These are phyloP conservation scores for Protophormia terraenovae DNA, from an alignment of 2,888 invertebrate genomes.

Conservation along the genomic window DNA sequence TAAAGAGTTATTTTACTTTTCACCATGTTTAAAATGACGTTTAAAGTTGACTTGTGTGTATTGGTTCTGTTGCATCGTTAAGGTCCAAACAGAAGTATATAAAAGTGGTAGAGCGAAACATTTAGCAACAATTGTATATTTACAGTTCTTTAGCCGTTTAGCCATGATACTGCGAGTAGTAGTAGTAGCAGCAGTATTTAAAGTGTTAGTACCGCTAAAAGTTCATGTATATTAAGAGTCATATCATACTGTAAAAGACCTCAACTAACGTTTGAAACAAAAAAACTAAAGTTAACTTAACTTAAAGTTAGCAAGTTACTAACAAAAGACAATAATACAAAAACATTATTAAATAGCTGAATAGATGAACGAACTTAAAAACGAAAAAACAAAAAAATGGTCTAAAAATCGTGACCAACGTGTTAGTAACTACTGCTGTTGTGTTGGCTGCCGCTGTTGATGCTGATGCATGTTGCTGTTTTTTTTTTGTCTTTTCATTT, in stretches of 20 bases:
- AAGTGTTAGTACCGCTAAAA: not conserved
- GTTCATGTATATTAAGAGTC: slow-evolving; percentile 19
- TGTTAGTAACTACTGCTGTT: slow-evolving; percentile 52
- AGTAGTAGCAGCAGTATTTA: not conserved
- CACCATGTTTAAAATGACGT: slow-evolving; percentile 24
- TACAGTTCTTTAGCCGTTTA: slow-evolving; percentile 32
- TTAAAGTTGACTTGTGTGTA: slow-evolving; percentile 48
- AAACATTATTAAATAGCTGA: slow-evolving; percentile 13
- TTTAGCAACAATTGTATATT: slow-evolving; percentile 48
- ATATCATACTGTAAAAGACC: slow-evolving; percentile 1
- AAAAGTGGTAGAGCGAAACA: slow-evolving; percentile 50
- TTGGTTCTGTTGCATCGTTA: slow-evolving; percentile 24
- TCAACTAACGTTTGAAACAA: not conserved
- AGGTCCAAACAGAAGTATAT: slow-evolving; percentile 2
- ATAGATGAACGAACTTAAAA: not conserved
- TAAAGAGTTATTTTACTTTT: not conserved
- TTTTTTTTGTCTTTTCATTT: too few species aligned
- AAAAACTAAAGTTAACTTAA: slow-evolving; percentile 2
- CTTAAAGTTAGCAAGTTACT: slow-evolving; percentile 31
- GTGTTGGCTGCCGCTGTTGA: slow-evolving; percentile 25
- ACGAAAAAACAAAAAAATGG: slow-evolving; percentile 28
- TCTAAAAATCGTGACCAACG: slow-evolving; percentile 67
- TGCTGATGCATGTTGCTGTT: slow-evolving; percentile 10
- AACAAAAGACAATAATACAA: not conserved
- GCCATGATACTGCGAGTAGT: too few species aligned